phyloP scores from a whole-genome alignment of 2,797 vertebrate species.

The Orestias chungarensis region DNA sequence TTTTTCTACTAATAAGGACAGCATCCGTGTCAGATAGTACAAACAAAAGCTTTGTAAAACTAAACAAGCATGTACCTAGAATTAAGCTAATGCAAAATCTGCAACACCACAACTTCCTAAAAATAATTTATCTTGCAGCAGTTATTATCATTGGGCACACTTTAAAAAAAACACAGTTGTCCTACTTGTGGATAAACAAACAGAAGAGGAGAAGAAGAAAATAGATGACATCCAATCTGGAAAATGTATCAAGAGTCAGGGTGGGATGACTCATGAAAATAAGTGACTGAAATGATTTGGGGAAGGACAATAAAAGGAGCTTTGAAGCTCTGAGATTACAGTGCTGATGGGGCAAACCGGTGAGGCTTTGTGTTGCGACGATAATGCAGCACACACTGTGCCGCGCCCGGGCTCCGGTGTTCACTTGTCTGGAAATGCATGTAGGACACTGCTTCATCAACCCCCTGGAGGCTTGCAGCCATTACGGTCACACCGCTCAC shows the following conservation, averaged over 20 bases:
- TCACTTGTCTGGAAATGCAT: conserved; percentile 72
- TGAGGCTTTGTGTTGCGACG: conserved; percentile 46
- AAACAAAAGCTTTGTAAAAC: conserved; percentile 36
- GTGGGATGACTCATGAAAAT: conserved; percentile 78
- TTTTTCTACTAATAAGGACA: too few species aligned
- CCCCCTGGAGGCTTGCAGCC: conserved; percentile 62
- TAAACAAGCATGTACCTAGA: conserved; percentile 41
- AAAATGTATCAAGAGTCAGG: conserved; percentile 71
- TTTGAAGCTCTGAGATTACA: conserved; percentile 75
- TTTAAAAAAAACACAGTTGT: conserved; percentile 76
- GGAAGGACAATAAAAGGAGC: conserved; percentile 77
- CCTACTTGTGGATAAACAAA: conserved; percentile 72
- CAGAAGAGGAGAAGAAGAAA: conserved; percentile 51
- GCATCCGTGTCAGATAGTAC: too few species aligned
- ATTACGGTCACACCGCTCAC: conserved; percentile 73
- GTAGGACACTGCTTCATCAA: conserved; percentile 71
- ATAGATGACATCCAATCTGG: conserved; percentile 70
- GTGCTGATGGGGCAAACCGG: conserved; percentile 68
- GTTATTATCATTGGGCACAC: conserved; percentile 78
- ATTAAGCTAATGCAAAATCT: conserved; percentile 53
- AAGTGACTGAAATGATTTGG: conserved; percentile 75
- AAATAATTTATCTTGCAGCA: conserved; percentile 81
- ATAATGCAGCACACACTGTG: conserved; percentile 59
- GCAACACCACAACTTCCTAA: conserved; percentile 74
- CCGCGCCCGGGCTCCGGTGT: conserved; percentile 49